A percentile compares a stretch with the other conserved stretches of the same genome.
Evolutionary conservation across 2,113 vertebrate species (phyloP).

Genomic region (Turdus rufiventris): DNA sequence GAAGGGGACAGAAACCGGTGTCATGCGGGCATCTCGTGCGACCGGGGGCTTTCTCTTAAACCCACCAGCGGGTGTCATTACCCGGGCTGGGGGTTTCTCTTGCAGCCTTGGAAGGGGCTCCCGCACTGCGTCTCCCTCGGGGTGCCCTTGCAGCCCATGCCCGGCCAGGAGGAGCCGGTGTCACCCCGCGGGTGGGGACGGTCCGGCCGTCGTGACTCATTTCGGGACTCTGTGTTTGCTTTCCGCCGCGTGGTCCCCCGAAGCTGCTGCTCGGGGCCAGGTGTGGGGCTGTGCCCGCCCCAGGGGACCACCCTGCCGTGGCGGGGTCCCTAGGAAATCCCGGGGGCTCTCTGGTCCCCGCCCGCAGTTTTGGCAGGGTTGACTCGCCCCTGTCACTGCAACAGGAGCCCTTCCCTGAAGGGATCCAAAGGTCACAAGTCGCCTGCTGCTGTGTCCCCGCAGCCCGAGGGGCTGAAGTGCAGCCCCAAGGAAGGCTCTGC

Average conservation of each 20-base stretch:
- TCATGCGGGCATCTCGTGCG: fast-evolving
- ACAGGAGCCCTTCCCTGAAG: not conserved
- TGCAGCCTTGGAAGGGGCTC: not conserved
- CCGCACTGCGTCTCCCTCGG: fast-evolving
- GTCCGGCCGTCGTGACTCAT: not conserved
- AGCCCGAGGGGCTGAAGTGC: not conserved
- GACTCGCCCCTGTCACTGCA: not conserved
- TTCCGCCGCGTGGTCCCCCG: not conserved
- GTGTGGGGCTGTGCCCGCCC: not conserved
- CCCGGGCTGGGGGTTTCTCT: not conserved
- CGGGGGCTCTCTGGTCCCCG: not conserved
- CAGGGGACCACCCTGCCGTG: not conserved
- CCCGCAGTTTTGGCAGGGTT: not conserved
- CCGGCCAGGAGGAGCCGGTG: not conserved
- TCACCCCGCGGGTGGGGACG: not conserved
- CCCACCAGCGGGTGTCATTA: not conserved
- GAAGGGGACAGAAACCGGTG: fast-evolving
- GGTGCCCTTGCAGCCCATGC: not conserved
- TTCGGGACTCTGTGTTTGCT: not conserved
- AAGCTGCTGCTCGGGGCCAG: not conserved
- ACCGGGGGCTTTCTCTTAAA: not conserved
- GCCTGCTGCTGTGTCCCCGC: not conserved
- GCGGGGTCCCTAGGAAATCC: not conserved
- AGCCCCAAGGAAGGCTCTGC: not conserved
- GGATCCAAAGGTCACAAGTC: not conserved